Evolutionary conservation across 2,797 vertebrate species (phyloP).

Genomic region (Tolypeutes matacus): DNA sequence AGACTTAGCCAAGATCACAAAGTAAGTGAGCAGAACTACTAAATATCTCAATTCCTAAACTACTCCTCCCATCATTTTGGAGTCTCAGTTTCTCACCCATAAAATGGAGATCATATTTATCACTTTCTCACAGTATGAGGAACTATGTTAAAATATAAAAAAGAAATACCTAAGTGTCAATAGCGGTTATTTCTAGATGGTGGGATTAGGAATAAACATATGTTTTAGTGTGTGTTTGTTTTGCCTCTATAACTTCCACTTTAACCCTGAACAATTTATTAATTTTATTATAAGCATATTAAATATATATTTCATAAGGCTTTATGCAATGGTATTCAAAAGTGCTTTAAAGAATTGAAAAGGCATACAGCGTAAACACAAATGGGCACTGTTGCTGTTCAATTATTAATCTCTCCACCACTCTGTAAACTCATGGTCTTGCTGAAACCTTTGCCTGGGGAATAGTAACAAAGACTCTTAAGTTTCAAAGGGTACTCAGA

Average conservation of each 20-base stretch:
- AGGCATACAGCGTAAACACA: neutral
- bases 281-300: neutral
- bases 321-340: neutral
- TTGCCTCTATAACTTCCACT: neutral
- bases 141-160: neutral
- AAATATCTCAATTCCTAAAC: neutral
- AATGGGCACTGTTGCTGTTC: neutral
- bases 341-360: neutral
- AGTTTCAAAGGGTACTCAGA: neutral
- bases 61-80: neutral
- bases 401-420: neutral
- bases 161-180: neutral
- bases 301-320: neutral
- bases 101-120: slow-evolving; percentile 1
- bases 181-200: neutral
- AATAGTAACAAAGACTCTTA: neutral
- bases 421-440: neutral
- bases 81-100: neutral
- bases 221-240: neutral
- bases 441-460: neutral
- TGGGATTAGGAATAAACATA: neutral
- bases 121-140: neutral
- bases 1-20: neutral
- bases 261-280: slow-evolving; percentile 21
- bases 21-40: neutral